Conservation (phyloP, 2,888 invertebrate species). For the Drosophila kokeensis region DNA sequence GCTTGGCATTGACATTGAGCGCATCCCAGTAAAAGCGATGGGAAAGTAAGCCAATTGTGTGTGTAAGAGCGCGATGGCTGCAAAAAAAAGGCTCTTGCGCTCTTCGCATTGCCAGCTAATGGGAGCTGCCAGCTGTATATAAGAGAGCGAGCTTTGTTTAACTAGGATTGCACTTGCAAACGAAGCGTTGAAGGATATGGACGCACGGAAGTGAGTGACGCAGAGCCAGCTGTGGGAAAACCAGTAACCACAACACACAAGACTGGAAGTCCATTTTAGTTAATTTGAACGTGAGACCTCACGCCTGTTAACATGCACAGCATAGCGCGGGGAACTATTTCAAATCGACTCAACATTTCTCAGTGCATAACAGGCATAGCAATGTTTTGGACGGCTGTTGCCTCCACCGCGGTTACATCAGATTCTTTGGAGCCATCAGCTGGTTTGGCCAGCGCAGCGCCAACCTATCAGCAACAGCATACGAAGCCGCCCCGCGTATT, state of each 20-base stretch:
- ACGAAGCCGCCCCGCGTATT: constrained; percentile 40
- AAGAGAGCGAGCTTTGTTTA: constrained; percentile 19
- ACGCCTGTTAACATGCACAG: not conserved
- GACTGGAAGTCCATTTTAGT: not conserved
- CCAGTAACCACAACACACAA: not conserved
- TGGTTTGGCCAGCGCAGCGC: constrained; percentile 53
- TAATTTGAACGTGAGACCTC: not conserved
- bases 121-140: constrained; percentile 9
- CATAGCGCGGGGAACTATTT: not conserved
- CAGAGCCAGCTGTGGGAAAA: not conserved
- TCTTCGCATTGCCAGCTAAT: not conserved
- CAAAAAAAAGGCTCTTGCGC: constrained; percentile 17
- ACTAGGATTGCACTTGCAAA: constrained; percentile 38
- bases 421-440: constrained; percentile 18
- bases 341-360: not conserved
- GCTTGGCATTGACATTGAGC: constrained; percentile 52
- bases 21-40: not conserved
- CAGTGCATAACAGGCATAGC: not conserved
- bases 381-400: constrained; percentile 64
- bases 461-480: constrained; percentile 54
- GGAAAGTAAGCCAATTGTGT: not conserved
- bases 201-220: not conserved
- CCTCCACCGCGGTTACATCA: constrained; percentile 51
- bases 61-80: constrained; percentile 6
- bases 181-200: constrained; percentile 1